Evolutionary conservation across 1,140 invertebrate species (phyloP).

Genomic region (Drosophila mayri): DNA sequence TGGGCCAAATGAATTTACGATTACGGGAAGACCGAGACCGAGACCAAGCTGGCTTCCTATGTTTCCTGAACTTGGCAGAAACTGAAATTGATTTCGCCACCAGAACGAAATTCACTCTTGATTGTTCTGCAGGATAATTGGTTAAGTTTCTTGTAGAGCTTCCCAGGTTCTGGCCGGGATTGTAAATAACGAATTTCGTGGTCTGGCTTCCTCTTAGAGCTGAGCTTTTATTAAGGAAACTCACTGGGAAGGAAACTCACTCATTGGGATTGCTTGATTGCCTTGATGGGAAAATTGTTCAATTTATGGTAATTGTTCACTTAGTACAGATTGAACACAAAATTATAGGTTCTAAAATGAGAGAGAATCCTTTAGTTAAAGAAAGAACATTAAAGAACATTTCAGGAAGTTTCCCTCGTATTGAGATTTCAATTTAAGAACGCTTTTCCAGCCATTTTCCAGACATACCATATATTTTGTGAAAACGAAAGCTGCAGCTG

Average conservation of each 20-base stretch:
- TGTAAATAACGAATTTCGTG: conserved; percentile 13
- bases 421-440: neutral
- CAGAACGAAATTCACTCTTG: conserved; percentile 8
- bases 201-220: conserved; percentile 6
- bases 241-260: neutral
- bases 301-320: conserved; percentile 3
- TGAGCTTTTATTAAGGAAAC: neutral
- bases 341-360: neutral
- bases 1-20: conserved; percentile 56
- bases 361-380: too few relatives aligned
- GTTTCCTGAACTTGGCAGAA: conserved; percentile 27
- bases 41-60: neutral
- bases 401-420: neutral
- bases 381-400: neutral
- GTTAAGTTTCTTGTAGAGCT: conserved; percentile 33
- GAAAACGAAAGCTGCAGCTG: neutral
- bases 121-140: conserved; percentile 26
- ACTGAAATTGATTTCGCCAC: conserved; percentile 46
- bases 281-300: neutral
- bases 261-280: conserved; percentile 8
- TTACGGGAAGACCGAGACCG: conserved; percentile 7
- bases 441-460: neutral
- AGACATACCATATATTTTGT: neutral
- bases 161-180: neutral
- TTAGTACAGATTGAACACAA: neutral